Percentiles rank a stretch among this genome's conserved stretches.
Evolutionary conservation across 2,888 invertebrate species (phyloP).

Genomic region (Cistogaster globosa): DNA sequence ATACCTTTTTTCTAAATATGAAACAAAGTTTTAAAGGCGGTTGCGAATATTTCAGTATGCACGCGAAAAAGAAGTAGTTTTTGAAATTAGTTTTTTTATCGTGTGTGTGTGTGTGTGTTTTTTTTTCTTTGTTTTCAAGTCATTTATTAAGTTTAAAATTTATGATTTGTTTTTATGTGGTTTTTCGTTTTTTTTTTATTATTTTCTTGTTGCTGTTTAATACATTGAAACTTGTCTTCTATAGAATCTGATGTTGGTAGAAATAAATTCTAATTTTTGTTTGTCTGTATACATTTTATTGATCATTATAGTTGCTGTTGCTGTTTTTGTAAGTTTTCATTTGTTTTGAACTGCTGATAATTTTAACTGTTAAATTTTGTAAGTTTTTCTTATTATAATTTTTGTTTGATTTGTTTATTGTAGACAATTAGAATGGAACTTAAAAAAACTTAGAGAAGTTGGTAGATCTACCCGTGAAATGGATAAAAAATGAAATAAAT

Average conservation of each 20-base stretch:
- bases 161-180: constrained; percentile 47
- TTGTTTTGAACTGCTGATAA: not conserved
- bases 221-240: constrained; percentile 31
- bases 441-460: constrained; percentile 64
- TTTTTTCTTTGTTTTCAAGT: constrained; percentile 14
- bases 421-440: constrained; percentile 68
- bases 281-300: constrained; percentile 14
- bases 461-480: not conserved
- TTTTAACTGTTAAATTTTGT: constrained; percentile 6
- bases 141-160: constrained; percentile 51
- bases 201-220: not conserved
- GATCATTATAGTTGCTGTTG: constrained; percentile 15
- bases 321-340: not conserved
- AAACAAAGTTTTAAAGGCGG: constrained; percentile 40
- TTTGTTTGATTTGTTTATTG: constrained; percentile 54
- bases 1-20: constrained; percentile 48
- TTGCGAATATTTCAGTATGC: constrained; percentile 29
- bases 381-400: constrained; percentile 38
- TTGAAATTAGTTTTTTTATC: not conserved
- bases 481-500: not conserved
- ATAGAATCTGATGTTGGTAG: constrained; percentile 46
- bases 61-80: constrained; percentile 13
- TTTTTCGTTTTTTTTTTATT: constrained; percentile 15
- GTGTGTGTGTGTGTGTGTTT: no score
- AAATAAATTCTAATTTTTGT: constrained; percentile 17